Evolutionary conservation across 2,888 invertebrate species (phyloP), one percentile per base, ranked within the genome.

Genomic region (Melanchra persicariae): DNA sequence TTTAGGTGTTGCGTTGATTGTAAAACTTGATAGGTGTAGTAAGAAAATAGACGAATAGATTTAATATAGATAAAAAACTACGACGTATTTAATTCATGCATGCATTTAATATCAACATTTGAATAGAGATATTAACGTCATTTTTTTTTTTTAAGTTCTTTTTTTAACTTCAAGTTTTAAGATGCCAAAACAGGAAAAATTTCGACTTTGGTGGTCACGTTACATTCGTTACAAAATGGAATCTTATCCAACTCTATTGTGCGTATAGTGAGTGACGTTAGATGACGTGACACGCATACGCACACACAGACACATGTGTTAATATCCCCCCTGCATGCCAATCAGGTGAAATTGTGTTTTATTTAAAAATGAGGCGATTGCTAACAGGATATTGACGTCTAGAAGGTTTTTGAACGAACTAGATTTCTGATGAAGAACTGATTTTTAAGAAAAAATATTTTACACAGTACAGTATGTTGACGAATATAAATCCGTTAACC

Each of bases 331-430:
- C 87, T 88, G 94, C 89, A 95, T 95, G 89, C 85, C 87, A 90
- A 95, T 88, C 72, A 88, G 88, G 95, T 91, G 95, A 95, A 95
- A 95, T 93, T 87, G 75, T 77, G 74, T 75, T 87, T 85, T 83
- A 85, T 86, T 85, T 83, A 88, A 90, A 91, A 90, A 88, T 87
- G 86, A 86, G 87, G 81, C 71, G 82, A 70, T 82, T 43, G 77
- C 81, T 79, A 92, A 90, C 93, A 93, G 93, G 92, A 93, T 93
- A 87, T 90, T 45, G 83, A 65, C 34, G 74, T 87, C 87, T 88
- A 87, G 87, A 89, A 87, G 74, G 61, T 88, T 52, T 55, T 51
- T 62, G 8, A 17, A 26, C 7, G 30, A 47, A 59, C 37, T 63
- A 63, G 26, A 47, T 37, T n/a, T n/a, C n/a, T 26, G 6, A n/a